These are phyloP conservation scores for Sminthurides bifidus DNA, from an alignment of 1,140 invertebrate species.

Conservation along the genomic window DNA sequence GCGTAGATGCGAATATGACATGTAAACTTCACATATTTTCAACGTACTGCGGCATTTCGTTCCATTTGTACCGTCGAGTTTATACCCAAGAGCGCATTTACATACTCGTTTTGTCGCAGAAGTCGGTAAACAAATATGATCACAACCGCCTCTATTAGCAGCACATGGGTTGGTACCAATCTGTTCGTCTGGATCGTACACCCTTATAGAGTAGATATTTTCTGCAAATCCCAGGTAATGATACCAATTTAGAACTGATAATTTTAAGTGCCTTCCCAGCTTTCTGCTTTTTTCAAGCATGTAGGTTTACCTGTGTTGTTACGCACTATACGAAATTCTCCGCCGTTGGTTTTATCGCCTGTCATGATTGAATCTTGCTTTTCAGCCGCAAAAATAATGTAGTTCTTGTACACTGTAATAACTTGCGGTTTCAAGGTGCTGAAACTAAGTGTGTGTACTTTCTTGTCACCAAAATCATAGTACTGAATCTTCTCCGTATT, in stretches of 20 bases:
- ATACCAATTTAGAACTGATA: too few relatives aligned
- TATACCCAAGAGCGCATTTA: constrained; percentile 63
- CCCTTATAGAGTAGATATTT: constrained; percentile 28
- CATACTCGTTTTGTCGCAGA: constrained; percentile 47
- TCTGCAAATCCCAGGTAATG: constrained; percentile 11
- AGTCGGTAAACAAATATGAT: constrained; percentile 65
- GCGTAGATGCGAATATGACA: too few relatives aligned
- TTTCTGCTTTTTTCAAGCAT: too few relatives aligned
- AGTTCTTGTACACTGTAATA: constrained; percentile 46
- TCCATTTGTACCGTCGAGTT: constrained; percentile 41
- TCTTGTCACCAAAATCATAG: constrained; percentile 44
- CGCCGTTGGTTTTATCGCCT: constrained; percentile 42
- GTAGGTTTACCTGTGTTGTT: constrained; percentile 49
- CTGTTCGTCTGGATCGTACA: constrained; percentile 56
- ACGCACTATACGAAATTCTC: constrained; percentile 37
- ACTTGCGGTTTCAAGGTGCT: constrained; percentile 39
- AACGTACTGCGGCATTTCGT: constrained; percentile 41
- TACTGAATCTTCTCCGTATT: constrained; percentile 46
- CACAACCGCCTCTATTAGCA: constrained; percentile 49
- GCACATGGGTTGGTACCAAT: constrained; percentile 41
- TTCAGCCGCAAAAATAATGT: constrained; percentile 49
- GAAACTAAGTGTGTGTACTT: constrained; percentile 38
- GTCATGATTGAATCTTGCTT: constrained; percentile 45
- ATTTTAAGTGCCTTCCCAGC: too few relatives aligned
- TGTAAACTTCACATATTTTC: too few relatives aligned